Evolutionary conservation across 2,888 invertebrate genomes (phyloP).

Genomic region (Lithosia quadra): DNA sequence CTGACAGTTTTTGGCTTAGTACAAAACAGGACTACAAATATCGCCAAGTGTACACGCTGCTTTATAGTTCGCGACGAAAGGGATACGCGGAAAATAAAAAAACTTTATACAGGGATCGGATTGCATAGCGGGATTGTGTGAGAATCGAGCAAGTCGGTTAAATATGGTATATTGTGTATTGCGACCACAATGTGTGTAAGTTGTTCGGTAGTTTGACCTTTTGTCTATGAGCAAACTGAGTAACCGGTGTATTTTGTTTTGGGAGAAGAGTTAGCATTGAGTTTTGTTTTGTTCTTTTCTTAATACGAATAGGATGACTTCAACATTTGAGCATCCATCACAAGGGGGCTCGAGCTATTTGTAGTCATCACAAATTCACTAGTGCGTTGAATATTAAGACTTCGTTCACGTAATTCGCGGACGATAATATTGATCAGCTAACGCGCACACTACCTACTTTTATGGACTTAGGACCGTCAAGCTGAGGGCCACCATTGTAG

Average conservation of each 20-base stretch:
- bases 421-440: too few species aligned
- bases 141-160: conserved; percentile 55
- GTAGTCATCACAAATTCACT: too few species aligned
- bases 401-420: too few species aligned
- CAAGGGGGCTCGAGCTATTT: too few species aligned
- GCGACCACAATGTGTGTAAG: conserved; percentile 43
- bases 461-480: too few species aligned
- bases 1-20: too few species aligned
- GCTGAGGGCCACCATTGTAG: too few species aligned
- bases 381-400: too few species aligned
- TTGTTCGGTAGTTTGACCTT: conserved; percentile 51
- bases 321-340: too few species aligned
- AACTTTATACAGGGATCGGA: conserved; percentile 67
- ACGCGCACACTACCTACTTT: too few species aligned
- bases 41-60: conserved; percentile 24
- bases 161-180: conserved; percentile 57
- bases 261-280: background rate
- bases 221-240: conserved; percentile 34
- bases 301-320: background rate
- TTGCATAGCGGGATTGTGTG: conserved; percentile 65
- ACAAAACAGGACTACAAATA: too few species aligned
- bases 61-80: conserved; percentile 45
- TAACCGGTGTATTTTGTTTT: conserved; percentile 24
- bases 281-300: background rate
- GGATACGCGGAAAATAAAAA: conserved; percentile 66